Evolutionary conservation across 2,888 invertebrate genomes (phyloP), one percentile per base, ranked within the genome.

Genomic region (Clunio marinus): DNA sequence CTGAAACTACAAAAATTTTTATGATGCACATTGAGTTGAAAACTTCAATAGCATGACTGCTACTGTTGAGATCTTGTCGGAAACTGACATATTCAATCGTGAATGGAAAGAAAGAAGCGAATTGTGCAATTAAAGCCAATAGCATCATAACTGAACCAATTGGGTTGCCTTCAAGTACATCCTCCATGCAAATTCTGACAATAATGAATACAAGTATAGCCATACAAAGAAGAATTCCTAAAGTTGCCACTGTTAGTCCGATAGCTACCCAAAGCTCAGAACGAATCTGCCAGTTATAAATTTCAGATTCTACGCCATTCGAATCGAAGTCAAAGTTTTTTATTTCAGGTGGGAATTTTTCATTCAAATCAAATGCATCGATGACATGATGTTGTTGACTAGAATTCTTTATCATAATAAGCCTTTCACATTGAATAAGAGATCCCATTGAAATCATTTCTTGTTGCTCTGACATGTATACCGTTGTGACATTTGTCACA

Each of bases 81-180:
- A 77, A 77, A 0, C 77, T 76, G n/a, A 75, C 76, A 69, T 78
- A 79, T 68, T 82, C 80, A 70, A 83, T 73, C 15, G 80, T 77
- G 71, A 83, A 83, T 4, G 83, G 82, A 32, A 83, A 74, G 57
- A 82, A 80, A 1, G 82, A 79, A 46, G 76, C 76, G 71, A 81
- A 83, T 71, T 83, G 78, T 1, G 81, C 70, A n/a, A 82, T 75
- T 1, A 82, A 75, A 0, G 80, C 77, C 2, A 82, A 71, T 15
- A 83, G 72, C 3, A 83, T 72, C 4, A 82, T 71, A 15, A 83
- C 77, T 1, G 82, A 81, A 7, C 81, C 76, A 0, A 80, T 77
- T 0, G 88, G 88, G 75, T 87, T 87, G 3, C 88, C 88, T 74
- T 88, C 88, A 24, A 88, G 80, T 10, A 85, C 82, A 71, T 86